These are phyloP conservation scores for Biston stratarius DNA, from an alignment of 2,888 invertebrate genomes.

Conservation along the genomic window DNA sequence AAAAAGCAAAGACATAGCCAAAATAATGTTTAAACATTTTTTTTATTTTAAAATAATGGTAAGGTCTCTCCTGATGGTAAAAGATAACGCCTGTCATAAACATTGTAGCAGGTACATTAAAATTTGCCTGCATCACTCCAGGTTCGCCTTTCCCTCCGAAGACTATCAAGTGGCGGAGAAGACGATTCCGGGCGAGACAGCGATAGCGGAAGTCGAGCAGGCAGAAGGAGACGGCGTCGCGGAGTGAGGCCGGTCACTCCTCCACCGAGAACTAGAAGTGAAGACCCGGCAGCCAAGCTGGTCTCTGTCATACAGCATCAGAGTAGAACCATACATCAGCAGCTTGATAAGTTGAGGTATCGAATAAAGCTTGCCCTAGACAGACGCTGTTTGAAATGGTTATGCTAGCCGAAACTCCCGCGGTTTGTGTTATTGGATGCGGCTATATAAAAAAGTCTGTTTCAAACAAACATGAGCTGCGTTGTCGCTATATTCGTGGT, in stretches of 20 bases:
- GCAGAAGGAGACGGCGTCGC: constrained; percentile 65
- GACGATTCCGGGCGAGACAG: constrained; percentile 83
- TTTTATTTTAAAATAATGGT: no score
- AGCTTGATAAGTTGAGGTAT: constrained; percentile 80
- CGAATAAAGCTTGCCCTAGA: no score
- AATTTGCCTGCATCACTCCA: constrained; percentile 40
- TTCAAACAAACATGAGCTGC: no score
- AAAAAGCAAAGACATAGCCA: no score
- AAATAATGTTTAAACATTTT: no score
- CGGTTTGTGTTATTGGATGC: no score
- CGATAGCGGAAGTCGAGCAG: constrained; percentile 72
- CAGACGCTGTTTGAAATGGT: no score
- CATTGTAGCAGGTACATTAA: neutral
- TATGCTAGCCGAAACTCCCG: no score
- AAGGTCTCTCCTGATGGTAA: no score
- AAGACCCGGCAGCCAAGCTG: constrained; percentile 76
- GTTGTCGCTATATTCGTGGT: no score
- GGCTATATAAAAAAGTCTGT: no score
- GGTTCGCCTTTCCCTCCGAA: constrained; percentile 81
- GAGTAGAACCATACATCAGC: constrained; percentile 80
- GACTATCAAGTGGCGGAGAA: constrained; percentile 79
- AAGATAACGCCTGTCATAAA: no score
- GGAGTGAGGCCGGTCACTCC: constrained; percentile 68
- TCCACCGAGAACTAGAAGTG: constrained; percentile 68
- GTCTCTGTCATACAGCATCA: constrained; percentile 82